phyloP scores from a whole-genome alignment of 35 echinoderm and acorn worm species.

The Diadema setosum region DNA sequence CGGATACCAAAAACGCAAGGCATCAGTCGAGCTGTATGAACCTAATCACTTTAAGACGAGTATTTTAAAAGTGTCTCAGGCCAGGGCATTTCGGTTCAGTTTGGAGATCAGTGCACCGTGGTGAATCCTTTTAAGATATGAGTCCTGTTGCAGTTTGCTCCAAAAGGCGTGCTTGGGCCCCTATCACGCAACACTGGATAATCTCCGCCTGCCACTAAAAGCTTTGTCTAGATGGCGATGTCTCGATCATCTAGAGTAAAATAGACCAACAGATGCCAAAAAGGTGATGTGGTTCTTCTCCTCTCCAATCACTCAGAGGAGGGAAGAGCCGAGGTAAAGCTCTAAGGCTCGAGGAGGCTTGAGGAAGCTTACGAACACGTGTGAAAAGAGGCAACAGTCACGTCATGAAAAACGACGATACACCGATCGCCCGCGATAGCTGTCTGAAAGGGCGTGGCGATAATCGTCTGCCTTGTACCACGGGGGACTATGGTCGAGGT shows the following conservation, averaged over 20 bases:
- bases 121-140: conserved; percentile 3
- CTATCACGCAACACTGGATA: not conserved
- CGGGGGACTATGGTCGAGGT: no score
- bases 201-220: not conserved
- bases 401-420: not conserved
- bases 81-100: not conserved
- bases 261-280: not conserved
- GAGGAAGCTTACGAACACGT: not conserved
- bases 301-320: not conserved
- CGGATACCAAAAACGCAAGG: no score
- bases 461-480: not conserved
- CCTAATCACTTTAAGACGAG: no score
- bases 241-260: not conserved
- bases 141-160: not conserved
- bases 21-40: no score
- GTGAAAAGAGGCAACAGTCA: not conserved
- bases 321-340: not conserved
- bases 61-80: no score
- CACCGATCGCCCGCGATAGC: not conserved
- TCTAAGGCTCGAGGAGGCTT: not conserved
- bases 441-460: not conserved
- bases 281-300: not conserved
- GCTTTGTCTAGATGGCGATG: not conserved
- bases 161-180: not conserved
- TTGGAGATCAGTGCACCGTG: not conserved